Evolutionary conservation across 2,113 vertebrate genomes (phyloP), one percentile per base, ranked within the genome.

Genomic region (Ovis aries): DNA sequence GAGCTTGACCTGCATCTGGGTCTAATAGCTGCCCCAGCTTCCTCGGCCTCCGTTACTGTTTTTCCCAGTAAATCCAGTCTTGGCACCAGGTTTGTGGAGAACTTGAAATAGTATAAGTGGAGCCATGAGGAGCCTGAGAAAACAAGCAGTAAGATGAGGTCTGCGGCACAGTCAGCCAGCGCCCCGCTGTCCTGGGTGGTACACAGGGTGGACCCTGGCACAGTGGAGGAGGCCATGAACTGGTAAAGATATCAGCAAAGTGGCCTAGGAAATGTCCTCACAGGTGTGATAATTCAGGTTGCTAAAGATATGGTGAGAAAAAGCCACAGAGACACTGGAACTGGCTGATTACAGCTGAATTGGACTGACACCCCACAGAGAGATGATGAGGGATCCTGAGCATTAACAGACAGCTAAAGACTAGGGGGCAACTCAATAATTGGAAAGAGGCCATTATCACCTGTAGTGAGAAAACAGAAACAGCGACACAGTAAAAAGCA

Each of bases 181-280:
- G 1, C 0, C 0, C 55, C 57, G 25, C 7, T 80, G 23, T n/a
- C 14, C 10, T 17, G 1, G 31, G 23, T 17, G 17, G 29, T 40
- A 50, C 10, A 29, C 5, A 52, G 33, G 43, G 29, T 1, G 11
- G 52, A 8, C 15, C n/a, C 71, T 60, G 82, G 88, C 6, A 71
- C 12, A 21, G 1, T 2, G 6, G 40, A 60, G 25, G 43, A 71
- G 67, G 67, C 31, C 52, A 33, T 25, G 9, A 31, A 27, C 9
- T 95, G 6, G 16, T 85, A 36, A 88, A 19, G 40, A 13, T 25
- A 92, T 40, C 53, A 82, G 23, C 13, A 15, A 43, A 12, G 7
- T 48, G 60, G 67, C 4, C 29, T 64, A 85, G 57, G 2, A n/a
- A 87, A 84, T 57, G 71, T 48, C 48, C 48, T 91, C 59, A 31